A percentile compares a stretch with the other conserved stretches of the same genome.
Evolutionary conservation across 2,113 vertebrate species (phyloP).

Genomic region (Cebidichthys violaceus): DNA sequence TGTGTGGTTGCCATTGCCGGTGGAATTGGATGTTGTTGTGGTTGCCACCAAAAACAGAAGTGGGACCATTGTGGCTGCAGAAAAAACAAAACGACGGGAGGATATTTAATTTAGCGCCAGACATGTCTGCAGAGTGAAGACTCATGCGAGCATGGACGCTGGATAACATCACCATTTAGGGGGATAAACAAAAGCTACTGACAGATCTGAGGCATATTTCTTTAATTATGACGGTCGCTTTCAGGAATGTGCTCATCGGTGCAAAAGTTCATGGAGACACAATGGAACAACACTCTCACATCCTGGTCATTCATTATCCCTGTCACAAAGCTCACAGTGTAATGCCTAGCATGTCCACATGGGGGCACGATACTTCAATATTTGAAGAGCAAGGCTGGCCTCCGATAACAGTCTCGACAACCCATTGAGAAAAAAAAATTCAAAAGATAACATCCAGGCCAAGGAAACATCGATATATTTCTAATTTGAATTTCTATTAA

Average conservation of each 20-base stretch:
- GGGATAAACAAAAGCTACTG: conserved; percentile 58
- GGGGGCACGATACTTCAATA: conserved; percentile 51
- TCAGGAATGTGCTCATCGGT: conserved; percentile 72
- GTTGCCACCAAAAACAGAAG: conserved; percentile 79
- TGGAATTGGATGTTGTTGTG: conserved; percentile 60
- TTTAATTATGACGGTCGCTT: conserved; percentile 54
- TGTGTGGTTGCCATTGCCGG: conserved; percentile 55
- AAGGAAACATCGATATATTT: not conserved
- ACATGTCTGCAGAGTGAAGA: conserved; percentile 51
- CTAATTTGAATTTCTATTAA: not conserved
- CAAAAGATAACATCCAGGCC: not conserved
- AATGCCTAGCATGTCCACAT: conserved; percentile 52
- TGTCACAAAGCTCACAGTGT: not conserved
- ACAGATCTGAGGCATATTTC: conserved; percentile 58
- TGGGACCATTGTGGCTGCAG: conserved; percentile 84
- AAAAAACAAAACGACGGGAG: conserved; percentile 62
- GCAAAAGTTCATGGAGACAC: conserved; percentile 68
- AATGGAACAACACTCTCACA: conserved; percentile 75
- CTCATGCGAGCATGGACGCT: conserved; percentile 30
- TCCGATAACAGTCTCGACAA: not conserved
- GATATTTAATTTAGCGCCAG: conserved; percentile 72
- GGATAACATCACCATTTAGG: conserved; percentile 55
- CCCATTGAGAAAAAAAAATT: conserved; percentile 51
- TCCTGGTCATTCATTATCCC: conserved; percentile 65
- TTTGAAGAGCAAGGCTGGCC: not conserved